Conservation (phyloP, 2,888 invertebrate genomes). For the Scrobipalpa atriplicella region DNA sequence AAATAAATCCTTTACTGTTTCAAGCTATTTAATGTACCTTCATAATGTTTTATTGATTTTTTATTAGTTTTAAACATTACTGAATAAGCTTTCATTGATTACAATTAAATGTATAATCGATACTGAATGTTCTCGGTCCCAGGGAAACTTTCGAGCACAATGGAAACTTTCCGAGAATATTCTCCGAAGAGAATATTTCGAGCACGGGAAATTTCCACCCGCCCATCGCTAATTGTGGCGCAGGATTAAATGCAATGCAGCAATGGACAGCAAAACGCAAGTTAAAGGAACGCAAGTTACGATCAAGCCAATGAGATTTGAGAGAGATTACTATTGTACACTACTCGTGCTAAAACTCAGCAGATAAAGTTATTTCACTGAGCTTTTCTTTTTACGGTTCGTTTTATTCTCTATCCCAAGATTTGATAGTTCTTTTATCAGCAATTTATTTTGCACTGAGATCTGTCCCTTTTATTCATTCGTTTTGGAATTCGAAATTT, state of each 20-base stretch:
- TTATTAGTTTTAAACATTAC: too few relatives aligned
- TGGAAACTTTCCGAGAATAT: too few relatives aligned
- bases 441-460: not conserved
- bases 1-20: too few relatives aligned
- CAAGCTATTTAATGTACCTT: too few relatives aligned
- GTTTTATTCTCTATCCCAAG: not conserved
- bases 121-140: too few relatives aligned
- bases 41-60: too few relatives aligned
- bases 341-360: not conserved
- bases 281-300: not conserved
- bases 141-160: too few relatives aligned
- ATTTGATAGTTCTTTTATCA: slow-evolving; percentile 4
- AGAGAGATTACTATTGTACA: slow-evolving; percentile 3
- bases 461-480: not conserved
- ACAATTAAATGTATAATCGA: too few relatives aligned
- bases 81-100: too few relatives aligned
- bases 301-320: not conserved
- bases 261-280: not conserved
- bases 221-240: too few relatives aligned
- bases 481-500: not conserved
- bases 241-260: not conserved
- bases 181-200: too few relatives aligned
- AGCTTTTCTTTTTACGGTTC: slow-evolving; percentile 7
- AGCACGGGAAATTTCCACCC: too few relatives aligned
- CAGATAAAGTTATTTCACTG: not conserved